Evolutionary conservation across 2,797 vertebrate species (phyloP).

Genomic region (Dicrostonyx torquatus): DNA sequence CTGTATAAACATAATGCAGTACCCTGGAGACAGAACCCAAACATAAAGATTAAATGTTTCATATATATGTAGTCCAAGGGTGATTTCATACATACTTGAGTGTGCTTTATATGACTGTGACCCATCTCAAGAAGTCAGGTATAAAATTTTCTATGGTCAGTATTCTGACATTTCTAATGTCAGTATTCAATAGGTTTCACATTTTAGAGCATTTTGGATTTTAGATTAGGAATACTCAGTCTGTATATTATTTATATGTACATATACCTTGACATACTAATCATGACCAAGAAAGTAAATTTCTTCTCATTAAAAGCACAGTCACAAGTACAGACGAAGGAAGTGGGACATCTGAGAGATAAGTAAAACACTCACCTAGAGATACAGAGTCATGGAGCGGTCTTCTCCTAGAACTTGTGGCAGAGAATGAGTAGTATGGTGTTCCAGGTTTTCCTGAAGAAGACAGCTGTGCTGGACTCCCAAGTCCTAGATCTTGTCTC

Average conservation of each 20-base stretch:
- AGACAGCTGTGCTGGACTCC: conserved; percentile 90
- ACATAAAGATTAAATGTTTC: background rate
- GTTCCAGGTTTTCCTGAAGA: conserved; percentile 92
- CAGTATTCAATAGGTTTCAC: background rate
- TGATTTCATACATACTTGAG: background rate
- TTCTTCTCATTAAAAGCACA: conserved; percentile 27
- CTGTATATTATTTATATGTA: conserved; percentile 3
- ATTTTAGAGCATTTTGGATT: background rate
- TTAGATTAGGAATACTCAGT: background rate
- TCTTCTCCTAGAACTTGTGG: conserved; percentile 93
- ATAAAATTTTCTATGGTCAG: background rate
- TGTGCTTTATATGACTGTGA: background rate
- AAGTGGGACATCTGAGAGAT: background rate
- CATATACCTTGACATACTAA: conserved; percentile 15
- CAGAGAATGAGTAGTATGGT: conserved; percentile 92
- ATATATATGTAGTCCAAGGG: background rate
- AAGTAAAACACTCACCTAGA: conserved; percentile 88
- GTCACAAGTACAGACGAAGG: background rate
- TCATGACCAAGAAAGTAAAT: conserved; percentile 3
- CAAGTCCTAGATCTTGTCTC: conserved; percentile 90
- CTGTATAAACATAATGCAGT: background rate
- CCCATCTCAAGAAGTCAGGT: background rate
- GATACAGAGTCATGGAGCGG: conserved; percentile 92
- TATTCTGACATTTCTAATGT: no score
- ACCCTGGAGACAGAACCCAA: background rate